These are phyloP conservation scores for Eupelmus urozonus DNA, from an alignment of 2,888 invertebrate species.

Conservation along the genomic window DNA sequence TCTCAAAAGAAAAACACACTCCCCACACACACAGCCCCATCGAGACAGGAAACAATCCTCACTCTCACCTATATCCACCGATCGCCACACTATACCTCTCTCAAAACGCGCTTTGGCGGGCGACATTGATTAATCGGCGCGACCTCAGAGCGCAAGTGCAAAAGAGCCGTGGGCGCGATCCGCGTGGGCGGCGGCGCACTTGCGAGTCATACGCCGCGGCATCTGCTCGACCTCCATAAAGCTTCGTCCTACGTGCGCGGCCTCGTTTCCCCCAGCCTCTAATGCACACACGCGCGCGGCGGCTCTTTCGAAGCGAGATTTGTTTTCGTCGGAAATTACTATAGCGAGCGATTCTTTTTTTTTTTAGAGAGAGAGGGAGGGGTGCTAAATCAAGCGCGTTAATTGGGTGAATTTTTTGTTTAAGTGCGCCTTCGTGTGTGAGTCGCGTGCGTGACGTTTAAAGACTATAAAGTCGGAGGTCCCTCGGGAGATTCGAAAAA, in stretches of 20 bases:
- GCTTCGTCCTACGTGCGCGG: constrained; percentile 50
- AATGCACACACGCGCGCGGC: no score
- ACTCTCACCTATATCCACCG: neutral
- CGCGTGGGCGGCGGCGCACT: constrained; percentile 10
- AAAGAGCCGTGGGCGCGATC: constrained; percentile 32
- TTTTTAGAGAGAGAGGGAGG: no score
- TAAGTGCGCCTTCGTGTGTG: neutral
- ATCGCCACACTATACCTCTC: no score
- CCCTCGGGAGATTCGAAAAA: neutral
- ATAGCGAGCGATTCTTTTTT: neutral
- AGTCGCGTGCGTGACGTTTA: constrained; percentile 19
- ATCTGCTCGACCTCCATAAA: constrained; percentile 48
- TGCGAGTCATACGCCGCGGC: constrained; percentile 19
- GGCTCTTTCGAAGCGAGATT: constrained; percentile 14
- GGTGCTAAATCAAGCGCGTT: constrained; percentile 41
- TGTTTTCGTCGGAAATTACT: constrained; percentile 33
- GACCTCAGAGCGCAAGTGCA: constrained; percentile 50
- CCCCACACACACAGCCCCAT: no score
- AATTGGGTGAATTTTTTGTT: constrained; percentile 37
- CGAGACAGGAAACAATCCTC: constrained; percentile 12
- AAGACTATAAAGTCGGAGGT: constrained; percentile 9
- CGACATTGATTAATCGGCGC: constrained; percentile 43
- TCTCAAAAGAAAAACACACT: no score
- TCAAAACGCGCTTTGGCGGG: no score
- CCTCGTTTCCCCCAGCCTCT: constrained; percentile 28